Evolutionary conservation across 2,888 invertebrate genomes (phyloP), one percentile per base, ranked within the genome.

Genomic region (Phytoseiulus persimilis): DNA sequence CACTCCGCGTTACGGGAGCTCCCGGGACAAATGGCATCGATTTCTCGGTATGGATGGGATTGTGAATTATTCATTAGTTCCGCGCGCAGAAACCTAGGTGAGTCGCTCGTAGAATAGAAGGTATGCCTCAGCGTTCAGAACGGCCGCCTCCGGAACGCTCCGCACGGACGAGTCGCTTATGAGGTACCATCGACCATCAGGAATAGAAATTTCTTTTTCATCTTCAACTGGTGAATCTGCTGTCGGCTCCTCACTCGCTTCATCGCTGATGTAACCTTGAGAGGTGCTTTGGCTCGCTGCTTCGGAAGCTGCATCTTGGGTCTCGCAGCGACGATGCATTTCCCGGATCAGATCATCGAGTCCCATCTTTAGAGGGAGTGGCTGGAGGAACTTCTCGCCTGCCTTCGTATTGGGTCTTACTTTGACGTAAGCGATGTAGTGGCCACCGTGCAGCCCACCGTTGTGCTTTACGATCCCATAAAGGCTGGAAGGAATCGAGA

Each of bases 401-500:
- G 46, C 6, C 11, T 90, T 89, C 11, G n/a, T 84, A 39, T 84
- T 90, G 23, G 90, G 90, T 83, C 93, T 91, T 90, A 96, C 96
- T 94, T 98, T 98, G 0, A 99, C 96, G 92, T 97, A 99, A 9
- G 98, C 97, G 0, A 97, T 96, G 92, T 99, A 99, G 92, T 96
- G 96, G 39, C 96, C 96, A 83, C 97, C 96, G 92, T 96, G 95
- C 93, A 98, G 95, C 3, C 96, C 95, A 0, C 99, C 99, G 90
- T 96, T 95, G 92, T 99, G 99, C 92, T 97, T 97, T 1, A 99
- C 98, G 0, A 99, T 95, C 0, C 98, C 99, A 92, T 98, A 99
- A 90, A 99, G 93, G 0, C 97, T 95, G 84, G 90, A 31, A 89
- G 32, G 18, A 90, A n/a, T 89, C 45, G 83, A 31, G 31, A 65